Evolutionary conservation across 2,797 vertebrate species (phyloP).

Genomic region (Intellagama lesueurii): DNA sequence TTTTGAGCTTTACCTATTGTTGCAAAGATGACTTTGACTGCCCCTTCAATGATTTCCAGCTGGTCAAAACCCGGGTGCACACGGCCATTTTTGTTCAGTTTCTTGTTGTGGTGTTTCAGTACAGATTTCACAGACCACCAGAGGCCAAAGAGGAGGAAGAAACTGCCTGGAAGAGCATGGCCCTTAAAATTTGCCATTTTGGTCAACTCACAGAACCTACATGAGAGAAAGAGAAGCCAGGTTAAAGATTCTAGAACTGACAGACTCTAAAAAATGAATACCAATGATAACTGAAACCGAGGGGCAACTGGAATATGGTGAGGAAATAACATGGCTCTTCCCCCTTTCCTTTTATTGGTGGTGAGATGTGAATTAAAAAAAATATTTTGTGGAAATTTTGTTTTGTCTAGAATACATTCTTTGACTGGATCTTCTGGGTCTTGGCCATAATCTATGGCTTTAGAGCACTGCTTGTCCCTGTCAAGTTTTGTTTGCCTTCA

Average conservation of each 20-base stretch:
- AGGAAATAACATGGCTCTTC: neutral
- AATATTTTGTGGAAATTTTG: neutral
- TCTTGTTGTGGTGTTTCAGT: slow-evolving; percentile 80
- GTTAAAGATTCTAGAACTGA: neutral
- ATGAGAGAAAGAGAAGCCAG: slow-evolving; percentile 18
- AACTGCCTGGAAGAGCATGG: slow-evolving; percentile 92
- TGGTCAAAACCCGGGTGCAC: slow-evolving; percentile 71
- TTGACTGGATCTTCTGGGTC: neutral
- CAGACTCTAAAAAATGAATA: neutral
- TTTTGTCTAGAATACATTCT: neutral
- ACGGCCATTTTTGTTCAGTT: slow-evolving; percentile 65
- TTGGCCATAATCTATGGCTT: neutral
- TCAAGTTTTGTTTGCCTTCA: neutral
- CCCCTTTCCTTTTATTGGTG: neutral
- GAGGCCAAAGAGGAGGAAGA: slow-evolving; percentile 90
- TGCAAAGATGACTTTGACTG: slow-evolving; percentile 80
- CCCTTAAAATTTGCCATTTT: slow-evolving; percentile 96
- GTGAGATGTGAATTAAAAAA: no score
- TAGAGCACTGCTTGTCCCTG: no score
- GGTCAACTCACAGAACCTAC: neutral
- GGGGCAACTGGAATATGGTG: no score
- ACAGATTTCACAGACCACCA: slow-evolving; percentile 89
- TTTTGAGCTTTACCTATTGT: slow-evolving; percentile 80
- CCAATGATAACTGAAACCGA: neutral
- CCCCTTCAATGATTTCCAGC: slow-evolving; percentile 87